A percentile compares a stretch with the other conserved stretches of the same genome.
These are phyloP conservation scores for Limonius californicus DNA, from an alignment of 1,140 invertebrate genomes.

Conservation along the genomic window DNA sequence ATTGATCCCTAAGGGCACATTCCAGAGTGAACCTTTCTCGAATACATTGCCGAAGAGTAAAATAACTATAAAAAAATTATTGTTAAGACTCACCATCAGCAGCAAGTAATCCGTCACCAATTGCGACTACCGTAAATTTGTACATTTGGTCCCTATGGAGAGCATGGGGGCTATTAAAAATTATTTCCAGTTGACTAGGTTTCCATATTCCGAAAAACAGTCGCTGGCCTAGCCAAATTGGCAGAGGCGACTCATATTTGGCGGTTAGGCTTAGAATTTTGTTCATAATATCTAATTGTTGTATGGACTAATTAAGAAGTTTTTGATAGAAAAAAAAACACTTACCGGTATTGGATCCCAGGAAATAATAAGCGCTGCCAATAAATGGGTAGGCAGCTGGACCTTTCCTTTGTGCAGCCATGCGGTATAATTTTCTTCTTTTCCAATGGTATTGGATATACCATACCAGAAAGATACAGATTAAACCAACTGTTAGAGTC, in stretches of 20 bases:
- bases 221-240: slow-evolving; percentile 42
- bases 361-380: slow-evolving; percentile 54
- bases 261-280: background rate
- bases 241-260: slow-evolving; percentile 22
- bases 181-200: slow-evolving; percentile 49
- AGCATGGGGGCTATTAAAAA: slow-evolving; percentile 42
- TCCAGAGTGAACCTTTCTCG: too few species aligned
- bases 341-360: slow-evolving; percentile 51
- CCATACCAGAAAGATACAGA: too few species aligned
- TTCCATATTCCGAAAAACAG: too few species aligned
- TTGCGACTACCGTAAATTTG: slow-evolving; percentile 61
- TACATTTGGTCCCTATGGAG: slow-evolving; percentile 71
- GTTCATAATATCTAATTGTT: too few species aligned
- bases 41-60: too few species aligned
- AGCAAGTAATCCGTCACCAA: slow-evolving; percentile 70
- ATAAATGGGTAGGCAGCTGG: slow-evolving; percentile 55
- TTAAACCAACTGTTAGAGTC: background rate
- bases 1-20: too few species aligned
- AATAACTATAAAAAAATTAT: too few species aligned
- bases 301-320: too few species aligned
- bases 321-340: too few species aligned
- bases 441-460: too few species aligned
- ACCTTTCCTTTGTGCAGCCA: slow-evolving; percentile 47
- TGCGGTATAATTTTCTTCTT: slow-evolving; percentile 33
- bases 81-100: slow-evolving; percentile 58